Evolutionary conservation across 1,140 invertebrate species (phyloP).

Genomic region (Pogonomyrmex californicus): DNA sequence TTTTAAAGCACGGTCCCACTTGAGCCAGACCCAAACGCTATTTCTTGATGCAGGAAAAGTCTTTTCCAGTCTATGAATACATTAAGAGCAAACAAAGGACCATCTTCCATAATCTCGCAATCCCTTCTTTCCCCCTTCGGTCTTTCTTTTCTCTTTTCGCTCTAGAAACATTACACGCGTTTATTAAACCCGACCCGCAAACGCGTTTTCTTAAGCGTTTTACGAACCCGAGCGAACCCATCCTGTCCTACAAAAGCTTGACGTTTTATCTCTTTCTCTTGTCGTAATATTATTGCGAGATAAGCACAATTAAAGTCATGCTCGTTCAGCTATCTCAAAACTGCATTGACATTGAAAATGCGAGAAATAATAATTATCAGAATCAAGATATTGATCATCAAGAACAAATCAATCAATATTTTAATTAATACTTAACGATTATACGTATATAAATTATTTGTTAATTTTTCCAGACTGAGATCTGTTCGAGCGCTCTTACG

Average conservation of each 20-base stretch:
- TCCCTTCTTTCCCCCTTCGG: neutral
- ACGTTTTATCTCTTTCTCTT: constrained; percentile 26
- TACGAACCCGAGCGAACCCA: constrained; percentile 62
- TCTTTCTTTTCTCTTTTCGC: constrained; percentile 19
- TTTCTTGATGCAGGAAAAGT: constrained; percentile 70
- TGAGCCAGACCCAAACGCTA: neutral
- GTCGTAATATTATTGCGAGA: constrained; percentile 51
- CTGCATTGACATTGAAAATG: neutral
- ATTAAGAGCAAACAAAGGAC: constrained; percentile 83
- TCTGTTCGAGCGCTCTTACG: constrained; percentile 95
- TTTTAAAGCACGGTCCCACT: neutral
- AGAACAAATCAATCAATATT: neutral
- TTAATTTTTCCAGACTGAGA: constrained; percentile 92
- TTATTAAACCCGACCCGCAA: constrained; percentile 73
- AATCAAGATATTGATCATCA: neutral
- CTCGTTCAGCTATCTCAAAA: constrained; percentile 4
- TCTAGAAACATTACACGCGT: constrained; percentile 65
- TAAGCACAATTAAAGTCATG: constrained; percentile 70
- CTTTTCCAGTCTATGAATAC: constrained; percentile 84
- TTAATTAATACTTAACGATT: neutral
- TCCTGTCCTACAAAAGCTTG: constrained; percentile 70
- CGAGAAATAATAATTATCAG: neutral
- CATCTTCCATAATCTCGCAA: constrained; percentile 56
- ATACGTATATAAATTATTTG: neutral
- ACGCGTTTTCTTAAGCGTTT: constrained; percentile 79